phyloP scores from a whole-genome alignment of 2,113 vertebrate species.

The Halichoerus grypus region DNA sequence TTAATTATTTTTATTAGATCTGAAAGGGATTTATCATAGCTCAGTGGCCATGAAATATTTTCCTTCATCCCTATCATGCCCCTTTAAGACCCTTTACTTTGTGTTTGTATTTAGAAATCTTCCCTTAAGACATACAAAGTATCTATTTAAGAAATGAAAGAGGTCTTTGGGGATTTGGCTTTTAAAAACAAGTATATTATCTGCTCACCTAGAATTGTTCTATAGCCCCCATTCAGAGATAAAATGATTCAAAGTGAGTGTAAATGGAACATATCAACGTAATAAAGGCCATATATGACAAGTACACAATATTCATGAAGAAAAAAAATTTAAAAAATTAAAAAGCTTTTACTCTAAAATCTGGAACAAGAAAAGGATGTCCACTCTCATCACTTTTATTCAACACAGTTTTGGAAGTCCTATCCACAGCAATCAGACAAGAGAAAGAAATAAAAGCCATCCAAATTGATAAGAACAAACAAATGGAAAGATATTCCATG shows the following conservation, averaged over 20 bases:
- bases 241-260: slow-evolving; percentile 6
- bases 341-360: neutral
- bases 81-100: neutral
- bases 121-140: neutral
- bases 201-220: neutral
- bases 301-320: neutral
- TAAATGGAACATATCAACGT: neutral
- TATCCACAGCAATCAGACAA: neutral
- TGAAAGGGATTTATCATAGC: neutral
- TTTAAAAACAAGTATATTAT: neutral
- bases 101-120: slow-evolving; percentile 9
- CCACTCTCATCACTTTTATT: neutral
- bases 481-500: neutral
- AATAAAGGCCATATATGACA: neutral
- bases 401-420: neutral
- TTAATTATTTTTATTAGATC: slow-evolving; percentile 18
- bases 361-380: neutral
- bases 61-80: neutral
- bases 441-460: neutral
- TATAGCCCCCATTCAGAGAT: neutral
- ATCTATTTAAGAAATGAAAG: neutral
- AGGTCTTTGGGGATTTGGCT: neutral
- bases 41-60: neutral
- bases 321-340: neutral
- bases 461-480: neutral